phyloP scores from a whole-genome alignment of 2,888 invertebrate species.

The Macrophya annulata region DNA sequence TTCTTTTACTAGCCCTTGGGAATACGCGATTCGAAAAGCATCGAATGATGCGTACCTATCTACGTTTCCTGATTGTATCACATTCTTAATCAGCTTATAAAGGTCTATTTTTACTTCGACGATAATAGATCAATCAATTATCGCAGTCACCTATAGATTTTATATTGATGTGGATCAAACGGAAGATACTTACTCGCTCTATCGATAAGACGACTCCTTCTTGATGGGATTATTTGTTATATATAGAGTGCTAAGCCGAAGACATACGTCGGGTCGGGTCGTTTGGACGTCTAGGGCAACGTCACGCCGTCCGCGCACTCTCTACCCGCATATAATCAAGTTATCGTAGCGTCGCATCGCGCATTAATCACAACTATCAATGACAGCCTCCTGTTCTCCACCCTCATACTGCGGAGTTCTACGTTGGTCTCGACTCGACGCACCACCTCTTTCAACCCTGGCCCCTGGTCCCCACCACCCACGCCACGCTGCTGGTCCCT shows the following conservation, averaged over 20 bases:
- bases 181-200: not conserved
- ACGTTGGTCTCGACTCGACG: constrained; percentile 19
- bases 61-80: not conserved
- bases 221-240: constrained; percentile 30
- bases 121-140: not conserved
- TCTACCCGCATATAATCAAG: constrained; percentile 74
- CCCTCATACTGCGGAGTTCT: constrained; percentile 38
- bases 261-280: not conserved
- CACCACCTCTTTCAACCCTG: constrained; percentile 56
- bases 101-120: not conserved
- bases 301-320: not conserved
- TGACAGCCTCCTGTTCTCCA: constrained; percentile 67
- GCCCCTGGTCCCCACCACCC: constrained; percentile 50
- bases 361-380: constrained; percentile 78
- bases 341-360: constrained; percentile 71
- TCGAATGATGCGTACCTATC: not conserved
- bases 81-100: not conserved
- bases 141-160: not conserved
- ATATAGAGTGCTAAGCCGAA: constrained; percentile 4
- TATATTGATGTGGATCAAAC: constrained; percentile 11
- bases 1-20: not conserved
- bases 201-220: constrained; percentile 9
- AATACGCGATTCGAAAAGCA: not conserved
- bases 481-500: constrained; percentile 56
- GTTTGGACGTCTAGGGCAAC: constrained; percentile 22